phyloP scores from a whole-genome alignment of 2,113 vertebrate genomes.

The Gorsachius goisagi region DNA sequence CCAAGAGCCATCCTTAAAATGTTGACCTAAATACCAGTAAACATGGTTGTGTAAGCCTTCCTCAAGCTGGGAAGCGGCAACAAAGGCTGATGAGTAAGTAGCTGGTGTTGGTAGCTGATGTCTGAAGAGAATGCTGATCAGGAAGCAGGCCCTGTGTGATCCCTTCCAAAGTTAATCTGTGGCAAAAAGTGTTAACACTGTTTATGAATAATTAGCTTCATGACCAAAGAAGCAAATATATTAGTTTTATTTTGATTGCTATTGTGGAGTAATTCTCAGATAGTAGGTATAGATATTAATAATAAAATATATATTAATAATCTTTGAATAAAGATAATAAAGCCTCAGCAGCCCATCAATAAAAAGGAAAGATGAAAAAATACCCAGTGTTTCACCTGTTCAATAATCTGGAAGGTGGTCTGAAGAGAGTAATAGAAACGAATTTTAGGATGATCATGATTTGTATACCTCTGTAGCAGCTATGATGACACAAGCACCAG shows the following conservation, averaged over 20 bases:
- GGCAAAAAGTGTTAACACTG: neutral
- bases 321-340: neutral
- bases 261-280: neutral
- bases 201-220: neutral
- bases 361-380: neutral
- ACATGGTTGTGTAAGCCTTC: neutral
- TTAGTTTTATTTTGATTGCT: neutral
- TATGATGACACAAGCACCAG: neutral
- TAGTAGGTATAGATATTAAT: neutral
- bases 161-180: neutral
- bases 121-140: neutral
- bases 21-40: constrained; percentile 26
- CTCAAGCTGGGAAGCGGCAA: neutral
- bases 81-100: neutral
- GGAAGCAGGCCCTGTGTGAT: neutral
- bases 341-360: neutral
- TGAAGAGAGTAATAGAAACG: neutral
- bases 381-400: neutral
- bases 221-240: neutral
- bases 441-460: neutral
- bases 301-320: neutral
- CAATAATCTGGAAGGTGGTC: neutral
- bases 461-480: neutral
- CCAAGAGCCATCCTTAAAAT: neutral
- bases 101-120: neutral